These are phyloP conservation scores for Deilephila elpenor DNA, from an alignment of 2,888 invertebrate genomes.

Conservation along the genomic window DNA sequence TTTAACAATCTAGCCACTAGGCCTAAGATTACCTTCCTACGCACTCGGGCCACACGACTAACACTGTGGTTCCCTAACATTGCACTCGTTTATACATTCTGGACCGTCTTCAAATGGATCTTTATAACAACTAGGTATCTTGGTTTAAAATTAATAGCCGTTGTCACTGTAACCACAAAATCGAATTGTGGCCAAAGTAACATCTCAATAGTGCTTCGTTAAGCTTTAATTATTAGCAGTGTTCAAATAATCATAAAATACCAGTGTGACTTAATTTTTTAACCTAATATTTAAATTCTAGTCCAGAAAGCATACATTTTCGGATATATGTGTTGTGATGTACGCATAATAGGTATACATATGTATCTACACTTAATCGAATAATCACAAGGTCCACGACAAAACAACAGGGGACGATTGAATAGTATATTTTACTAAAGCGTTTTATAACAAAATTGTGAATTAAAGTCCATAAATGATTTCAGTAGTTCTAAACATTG, in stretches of 20 bases:
- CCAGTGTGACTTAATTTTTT: too few relatives aligned
- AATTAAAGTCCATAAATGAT: neutral
- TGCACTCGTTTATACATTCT: slow-evolving; percentile 38
- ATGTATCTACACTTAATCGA: neutral
- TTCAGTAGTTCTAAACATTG: neutral
- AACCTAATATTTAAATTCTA: neutral
- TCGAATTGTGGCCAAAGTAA: neutral
- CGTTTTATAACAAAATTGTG: slow-evolving; percentile 11
- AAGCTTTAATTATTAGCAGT: neutral
- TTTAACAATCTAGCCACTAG: slow-evolving; percentile 39
- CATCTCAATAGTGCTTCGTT: neutral
- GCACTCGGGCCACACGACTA: neutral
- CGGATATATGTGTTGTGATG: neutral
- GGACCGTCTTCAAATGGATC: neutral
- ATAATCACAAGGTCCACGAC: slow-evolving; percentile 8
- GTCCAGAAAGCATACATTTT: slow-evolving; percentile 7
- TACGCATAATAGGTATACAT: neutral
- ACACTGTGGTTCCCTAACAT: slow-evolving; percentile 21
- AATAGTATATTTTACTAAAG: slow-evolving; percentile 14
- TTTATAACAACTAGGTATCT: too few relatives aligned
- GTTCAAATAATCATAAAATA: neutral
- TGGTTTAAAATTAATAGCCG: too few relatives aligned
- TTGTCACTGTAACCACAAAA: neutral
- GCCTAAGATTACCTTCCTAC: slow-evolving; percentile 34
- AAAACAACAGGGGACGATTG: slow-evolving; percentile 8